Conservation (phyloP, 2,888 invertebrate species). For the Trachelus stipa region DNA sequence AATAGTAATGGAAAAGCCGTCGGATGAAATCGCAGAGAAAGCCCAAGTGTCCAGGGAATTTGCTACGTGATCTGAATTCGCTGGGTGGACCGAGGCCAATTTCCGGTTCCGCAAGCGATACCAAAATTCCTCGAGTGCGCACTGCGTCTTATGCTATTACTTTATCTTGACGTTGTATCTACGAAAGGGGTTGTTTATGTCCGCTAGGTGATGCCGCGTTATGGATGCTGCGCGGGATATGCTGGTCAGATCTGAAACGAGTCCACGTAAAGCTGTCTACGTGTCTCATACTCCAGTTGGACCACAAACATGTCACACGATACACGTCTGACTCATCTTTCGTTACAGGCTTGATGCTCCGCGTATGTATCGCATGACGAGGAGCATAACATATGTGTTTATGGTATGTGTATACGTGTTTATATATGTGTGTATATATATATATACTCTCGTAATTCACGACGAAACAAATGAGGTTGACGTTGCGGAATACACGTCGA, state of each 20-base stretch:
- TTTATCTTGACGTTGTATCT: neutral
- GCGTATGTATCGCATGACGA: neutral
- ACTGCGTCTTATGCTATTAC: neutral
- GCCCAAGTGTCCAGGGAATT: neutral
- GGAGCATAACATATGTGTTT: neutral
- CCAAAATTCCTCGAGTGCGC: neutral
- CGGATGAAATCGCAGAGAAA: neutral
- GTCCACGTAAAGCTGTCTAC: neutral
- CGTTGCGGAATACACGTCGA: conserved; percentile 13
- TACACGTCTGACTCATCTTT: conserved; percentile 7
- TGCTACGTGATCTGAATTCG: neutral
- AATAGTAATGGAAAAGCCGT: neutral
- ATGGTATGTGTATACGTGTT: neutral
- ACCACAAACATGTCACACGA: conserved; percentile 2
- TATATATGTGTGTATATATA: too few relatives aligned
- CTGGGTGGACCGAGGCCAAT: neutral
- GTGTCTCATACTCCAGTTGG: neutral
- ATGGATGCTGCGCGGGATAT: neutral
- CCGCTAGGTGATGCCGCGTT: neutral
- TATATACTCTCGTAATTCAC: neutral
- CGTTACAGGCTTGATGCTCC: conserved; percentile 1
- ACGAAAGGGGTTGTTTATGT: neutral
- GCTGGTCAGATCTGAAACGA: neutral
- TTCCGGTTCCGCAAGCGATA: neutral
- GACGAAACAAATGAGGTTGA: neutral